A percentile compares a stretch with the other conserved stretches of the same genome.
Conservation (phyloP, 2,113 vertebrate genomes). For the Hippopotamus amphibius region DNA sequence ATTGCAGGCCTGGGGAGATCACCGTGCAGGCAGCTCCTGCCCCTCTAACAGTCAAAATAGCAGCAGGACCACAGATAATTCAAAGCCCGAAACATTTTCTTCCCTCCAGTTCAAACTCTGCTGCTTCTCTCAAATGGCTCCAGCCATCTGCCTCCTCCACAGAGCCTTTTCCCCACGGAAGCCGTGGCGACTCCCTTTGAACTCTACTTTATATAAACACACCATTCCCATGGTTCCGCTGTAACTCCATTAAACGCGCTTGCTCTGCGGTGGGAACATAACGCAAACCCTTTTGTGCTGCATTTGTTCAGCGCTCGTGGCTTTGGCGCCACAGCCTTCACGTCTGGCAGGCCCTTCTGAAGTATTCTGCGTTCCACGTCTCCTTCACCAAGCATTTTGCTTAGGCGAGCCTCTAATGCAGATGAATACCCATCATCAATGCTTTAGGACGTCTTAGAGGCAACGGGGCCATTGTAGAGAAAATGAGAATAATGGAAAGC, state of each 20-base stretch:
- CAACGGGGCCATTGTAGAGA: neutral
- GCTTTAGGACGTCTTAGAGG: neutral
- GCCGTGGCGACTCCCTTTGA: neutral
- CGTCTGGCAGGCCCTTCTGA: neutral
- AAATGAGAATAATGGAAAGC: neutral
- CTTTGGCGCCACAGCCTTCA: neutral
- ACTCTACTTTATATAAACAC: neutral
- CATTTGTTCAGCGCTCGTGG: neutral
- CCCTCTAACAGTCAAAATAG: conserved; percentile 45
- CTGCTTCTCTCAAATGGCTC: conserved; percentile 21
- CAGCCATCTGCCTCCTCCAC: neutral
- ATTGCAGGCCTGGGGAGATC: neutral
- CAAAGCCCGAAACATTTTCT: conserved; percentile 57
- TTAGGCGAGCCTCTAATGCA: neutral
- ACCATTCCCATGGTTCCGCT: conserved; percentile 2
- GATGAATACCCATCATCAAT: neutral
- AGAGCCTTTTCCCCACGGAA: neutral
- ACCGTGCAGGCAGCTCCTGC: neutral
- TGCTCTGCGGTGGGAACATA: neutral
- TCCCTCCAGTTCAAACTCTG: conserved; percentile 51
- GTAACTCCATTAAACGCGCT: neutral
- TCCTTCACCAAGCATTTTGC: conserved; percentile 6
- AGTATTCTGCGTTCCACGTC: neutral
- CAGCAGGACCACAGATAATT: conserved; percentile 69
- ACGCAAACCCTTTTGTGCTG: conserved; percentile 26